Base-by-base conservation (phyloP, 1,140 invertebrate genomes). In the Muscidifurax raptorellus region DNA sequence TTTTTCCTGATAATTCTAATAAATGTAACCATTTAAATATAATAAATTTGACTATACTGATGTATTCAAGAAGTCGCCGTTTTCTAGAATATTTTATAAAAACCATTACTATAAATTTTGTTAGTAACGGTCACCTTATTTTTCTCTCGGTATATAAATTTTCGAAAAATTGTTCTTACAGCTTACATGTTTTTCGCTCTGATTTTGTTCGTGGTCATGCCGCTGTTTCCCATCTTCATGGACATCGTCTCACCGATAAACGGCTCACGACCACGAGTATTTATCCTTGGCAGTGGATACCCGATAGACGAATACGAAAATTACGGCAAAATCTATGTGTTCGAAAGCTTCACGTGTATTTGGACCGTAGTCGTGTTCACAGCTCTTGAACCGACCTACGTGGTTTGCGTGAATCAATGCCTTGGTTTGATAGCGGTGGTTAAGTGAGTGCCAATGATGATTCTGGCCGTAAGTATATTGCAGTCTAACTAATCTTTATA, bases 101-200 rank as follows among this genome's bases (percentile, higher is more conserved):
- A n/a, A n/a, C n/a, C n/a, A n/a, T n/a, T n/a, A n/a, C n/a, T n/a
- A n/a, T n/a, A n/a, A n/a, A n/a, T n/a, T n/a, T n/a, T n/a, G n/a
- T n/a, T n/a, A n/a, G n/a, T n/a, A n/a, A n/a, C n/a, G n/a, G n/a
- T n/a, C n/a, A n/a, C n/a, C n/a, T n/a, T n/a, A n/a, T n/a, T n/a
- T n/a, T n/a, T n/a, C n/a, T n/a, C n/a, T 32, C 32, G 10, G 1
- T 40, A 36, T 36, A 36, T 30, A 25, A 69, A 9, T 1, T 5
- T 27, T 27, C 7, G 28, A 69, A 69, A 13, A 13, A 27, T 28
- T 69, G 0, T 1, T 69, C 22, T 30, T 59, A 7, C 15, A 77
- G 75, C 75, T 10, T 77, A 77, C 75, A 59, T 77, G 47, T 77
- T 52, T 59, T 52, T 22, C 7, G 75, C 75, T n/a, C 13, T 47